These are phyloP conservation scores for Melanotaenia parkinsoni DNA, from an alignment of 2,797 vertebrate species.

Conservation along the genomic window DNA sequence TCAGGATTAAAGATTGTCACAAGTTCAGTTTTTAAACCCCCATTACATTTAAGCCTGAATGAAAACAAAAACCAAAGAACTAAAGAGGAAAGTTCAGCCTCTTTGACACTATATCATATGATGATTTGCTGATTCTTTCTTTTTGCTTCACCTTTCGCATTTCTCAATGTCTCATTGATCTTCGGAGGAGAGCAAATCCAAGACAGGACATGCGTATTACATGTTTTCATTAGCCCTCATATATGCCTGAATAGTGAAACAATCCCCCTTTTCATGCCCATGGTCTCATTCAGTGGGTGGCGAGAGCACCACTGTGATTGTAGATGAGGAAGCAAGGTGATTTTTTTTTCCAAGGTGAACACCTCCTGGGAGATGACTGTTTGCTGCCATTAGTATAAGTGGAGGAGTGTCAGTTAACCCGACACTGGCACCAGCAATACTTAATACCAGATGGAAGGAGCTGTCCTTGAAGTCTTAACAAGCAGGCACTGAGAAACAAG, in stretches of 20 bases:
- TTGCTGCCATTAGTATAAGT: constrained; percentile 82
- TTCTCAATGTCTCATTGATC: constrained; percentile 71
- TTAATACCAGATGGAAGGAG: constrained; percentile 83
- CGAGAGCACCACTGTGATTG: constrained; percentile 79
- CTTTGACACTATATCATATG: constrained; percentile 8
- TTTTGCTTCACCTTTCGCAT: constrained; percentile 57
- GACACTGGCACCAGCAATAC: constrained; percentile 80
- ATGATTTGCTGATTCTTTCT: constrained; percentile 63
- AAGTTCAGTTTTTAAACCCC: not conserved
- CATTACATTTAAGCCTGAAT: constrained; percentile 7
- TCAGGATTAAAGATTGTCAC: not conserved
- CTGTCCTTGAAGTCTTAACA: constrained; percentile 84
- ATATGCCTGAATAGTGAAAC: constrained; percentile 77
- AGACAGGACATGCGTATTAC: constrained; percentile 76
- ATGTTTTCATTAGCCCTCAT: constrained; percentile 79
- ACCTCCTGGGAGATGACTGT: constrained; percentile 83
- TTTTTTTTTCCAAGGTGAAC: constrained; percentile 82
- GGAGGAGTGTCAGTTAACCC: constrained; percentile 83
- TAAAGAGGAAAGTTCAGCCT: not conserved
- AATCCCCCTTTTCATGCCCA: constrained; percentile 83
- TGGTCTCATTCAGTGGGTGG: constrained; percentile 80
- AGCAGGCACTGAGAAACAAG: constrained; percentile 81
- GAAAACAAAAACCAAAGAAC: not conserved
- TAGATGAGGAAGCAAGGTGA: constrained; percentile 79
- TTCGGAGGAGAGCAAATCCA: constrained; percentile 69